phyloP scores from a whole-genome alignment of 2,797 vertebrate species.

The Urophycis tenuis region DNA sequence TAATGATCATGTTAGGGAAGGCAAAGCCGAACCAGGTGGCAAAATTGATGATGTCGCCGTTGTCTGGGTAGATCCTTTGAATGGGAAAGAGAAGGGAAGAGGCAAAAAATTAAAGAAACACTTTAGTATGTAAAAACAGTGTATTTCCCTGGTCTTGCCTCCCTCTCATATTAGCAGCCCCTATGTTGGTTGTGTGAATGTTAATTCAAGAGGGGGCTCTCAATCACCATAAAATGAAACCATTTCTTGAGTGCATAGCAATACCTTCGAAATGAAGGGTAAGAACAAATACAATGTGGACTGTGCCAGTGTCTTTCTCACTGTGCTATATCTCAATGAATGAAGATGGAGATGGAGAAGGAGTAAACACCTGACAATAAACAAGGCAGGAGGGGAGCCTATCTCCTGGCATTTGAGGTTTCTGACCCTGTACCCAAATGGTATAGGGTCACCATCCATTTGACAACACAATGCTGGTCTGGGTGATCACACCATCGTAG shows the following conservation, averaged over 20 bases:
- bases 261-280: no score
- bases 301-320: no score
- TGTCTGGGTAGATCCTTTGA: constrained; percentile 71
- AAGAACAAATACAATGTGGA: no score
- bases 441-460: no score
- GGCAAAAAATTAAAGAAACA: background rate
- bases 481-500: no score
- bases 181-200: background rate
- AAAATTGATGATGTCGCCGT: constrained; percentile 81
- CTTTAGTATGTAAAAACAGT: background rate
- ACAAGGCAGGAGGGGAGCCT: no score
- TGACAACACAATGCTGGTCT: no score
- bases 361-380: no score
- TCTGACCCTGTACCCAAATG: no score
- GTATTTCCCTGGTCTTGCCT: background rate
- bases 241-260: background rate
- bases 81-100: background rate
- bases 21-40: constrained; percentile 90
- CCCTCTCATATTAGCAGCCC: background rate
- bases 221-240: background rate
- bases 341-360: no score
- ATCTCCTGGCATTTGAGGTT: no score
- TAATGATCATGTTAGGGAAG: constrained; percentile 80
- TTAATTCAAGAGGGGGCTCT: background rate
- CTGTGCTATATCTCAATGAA: no score